Evolutionary conservation across 2,888 invertebrate genomes (phyloP), one percentile per base, ranked within the genome.

Genomic region (Nemapogon koenigi): DNA sequence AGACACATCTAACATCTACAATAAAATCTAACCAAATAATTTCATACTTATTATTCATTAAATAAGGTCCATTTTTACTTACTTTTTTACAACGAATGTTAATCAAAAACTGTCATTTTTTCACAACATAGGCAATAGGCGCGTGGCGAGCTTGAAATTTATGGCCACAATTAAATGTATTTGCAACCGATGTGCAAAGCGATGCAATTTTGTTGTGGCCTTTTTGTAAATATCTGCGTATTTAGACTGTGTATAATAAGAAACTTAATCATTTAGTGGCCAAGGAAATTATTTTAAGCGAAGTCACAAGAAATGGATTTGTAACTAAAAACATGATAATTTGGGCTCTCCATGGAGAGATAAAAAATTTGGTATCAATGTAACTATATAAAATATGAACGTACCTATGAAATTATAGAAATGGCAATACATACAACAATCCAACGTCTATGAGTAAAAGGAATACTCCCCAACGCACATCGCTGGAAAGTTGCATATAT

Each of bases 81-180:
- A 19, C 18, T 16, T 3, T n/a, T n/a, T 19, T 4, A 8, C 13
- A 13, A 17, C 10, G 14, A 13, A 28, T 16, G 27, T 37, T 27
- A 37, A 37, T 37, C 27, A 37, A 11, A 17, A n/a, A 17, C 16
- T 28, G 37, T 37, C 37, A 37, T 33, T 33, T 33, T 33, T 28
- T 37, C 17, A 28, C 14, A 16, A 28, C 17, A 27, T 27, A 37
- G 11, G 37, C 27, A 37, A 37, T 25, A 35, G 35, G 27, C 35
- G 35, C 35, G 35, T 35, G 35, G 35, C 35, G 25, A 35, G 16
- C 15, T 16, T 16, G 25, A 26, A 35, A 35, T 35, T 35, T 35
- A 35, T 35, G 25, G 15, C 25, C 15, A 26, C 35, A 35, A 35
- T 35, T 35, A 35, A 35, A 35, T 26, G 26, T 35, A 35, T 35